Conservation (phyloP, 2,113 vertebrate species). For the Tachuris rubrigastra region DNA sequence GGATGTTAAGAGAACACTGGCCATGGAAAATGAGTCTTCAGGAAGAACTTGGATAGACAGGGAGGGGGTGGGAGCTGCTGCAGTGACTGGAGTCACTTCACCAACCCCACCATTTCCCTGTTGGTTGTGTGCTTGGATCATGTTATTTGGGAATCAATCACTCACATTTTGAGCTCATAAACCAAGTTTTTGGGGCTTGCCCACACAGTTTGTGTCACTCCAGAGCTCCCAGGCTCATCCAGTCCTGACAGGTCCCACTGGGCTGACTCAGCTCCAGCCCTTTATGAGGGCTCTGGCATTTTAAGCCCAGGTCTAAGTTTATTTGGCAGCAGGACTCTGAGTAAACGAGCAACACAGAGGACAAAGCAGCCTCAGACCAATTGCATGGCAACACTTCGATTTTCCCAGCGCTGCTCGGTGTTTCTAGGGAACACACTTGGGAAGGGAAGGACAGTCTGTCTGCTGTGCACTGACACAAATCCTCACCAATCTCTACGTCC, state of each 20-base stretch:
- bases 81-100: background rate
- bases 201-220: background rate
- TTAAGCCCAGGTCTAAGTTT: background rate
- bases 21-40: background rate
- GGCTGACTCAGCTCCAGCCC: background rate
- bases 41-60: background rate
- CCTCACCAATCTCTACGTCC: rapidly evolving
- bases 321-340: background rate
- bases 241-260: background rate
- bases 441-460: background rate
- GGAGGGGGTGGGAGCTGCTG: background rate
- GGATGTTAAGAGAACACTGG: background rate
- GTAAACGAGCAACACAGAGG: background rate
- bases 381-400: rapidly evolving
- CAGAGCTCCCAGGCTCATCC: background rate
- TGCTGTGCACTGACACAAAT: background rate
- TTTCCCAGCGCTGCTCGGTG: background rate
- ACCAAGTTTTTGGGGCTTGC: background rate
- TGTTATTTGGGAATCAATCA: background rate
- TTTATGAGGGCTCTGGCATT: background rate
- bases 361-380: background rate
- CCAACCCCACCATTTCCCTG: background rate
- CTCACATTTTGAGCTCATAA: background rate
- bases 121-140: rapidly evolving
- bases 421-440: background rate